Evolutionary conservation across 2,113 vertebrate species (phyloP), one percentile per base, ranked within the genome.

Genomic region (Sinocyclocheilus anophthalmus): DNA sequence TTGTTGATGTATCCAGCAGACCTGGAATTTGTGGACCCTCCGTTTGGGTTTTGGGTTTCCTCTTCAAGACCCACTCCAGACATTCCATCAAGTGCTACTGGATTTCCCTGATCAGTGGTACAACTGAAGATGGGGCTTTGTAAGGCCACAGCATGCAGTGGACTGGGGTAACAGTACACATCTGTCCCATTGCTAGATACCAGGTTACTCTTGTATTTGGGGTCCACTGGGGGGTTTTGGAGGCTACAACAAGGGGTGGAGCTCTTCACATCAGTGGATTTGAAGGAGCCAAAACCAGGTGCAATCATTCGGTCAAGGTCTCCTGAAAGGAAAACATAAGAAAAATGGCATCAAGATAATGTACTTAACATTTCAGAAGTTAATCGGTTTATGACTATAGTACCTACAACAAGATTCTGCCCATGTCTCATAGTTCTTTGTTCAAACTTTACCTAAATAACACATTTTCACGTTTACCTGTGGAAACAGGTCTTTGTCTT

Each of bases 121-220:
- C 93, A 86, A 37, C 93, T 94, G 55, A 98, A 99, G 69, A 99
- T 95, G 0, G 97, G 97, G 88, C 97, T 99, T 90, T 99, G 97
- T 50, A 99, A 92, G 87, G 97, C 97, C 75, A 99, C 97, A 0
- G 97, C 97, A 5, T 99, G 98, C 82, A 99, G 93, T 0, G 98
- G 97, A 83, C 98, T 99, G 30, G 98, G 97, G 91, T 98, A 98
- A 0, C 92, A 94, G 87, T 99, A 99, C 59, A 97, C 93, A 81
- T 99, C 98, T 8, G 91, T 90, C 69, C 97, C 96, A 0, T 89
- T 95, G 88, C 91, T 94, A 42, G 95, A 97, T 79, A 98, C 91
- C 76, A 99, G 92, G 86, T 97, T 96, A 0, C 92, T 95, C 88
- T 95, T 97, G 90, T 95, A 99, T 90, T 95, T 97, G 76, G 94